Base-by-base conservation (phyloP, 2,888 invertebrate species). In the Noctua comes region DNA sequence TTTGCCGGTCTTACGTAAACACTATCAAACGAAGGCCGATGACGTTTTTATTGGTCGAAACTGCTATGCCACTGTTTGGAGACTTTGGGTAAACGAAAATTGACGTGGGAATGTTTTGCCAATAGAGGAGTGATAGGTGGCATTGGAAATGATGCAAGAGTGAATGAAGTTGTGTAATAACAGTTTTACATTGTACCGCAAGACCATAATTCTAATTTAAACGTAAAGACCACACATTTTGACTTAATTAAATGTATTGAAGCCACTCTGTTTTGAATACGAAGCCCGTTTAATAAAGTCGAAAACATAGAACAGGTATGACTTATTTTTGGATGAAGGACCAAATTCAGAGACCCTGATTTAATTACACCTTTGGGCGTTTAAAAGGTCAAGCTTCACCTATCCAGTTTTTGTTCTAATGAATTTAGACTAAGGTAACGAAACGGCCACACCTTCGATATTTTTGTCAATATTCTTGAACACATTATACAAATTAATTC, bases 21-120 rank as follows among this genome's bases (percentile, higher is more conserved):
- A 82, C 66, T 77, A 70, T 72, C 59, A 74, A 85, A 86, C 54
- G 65, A 72, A 83, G 83, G 83, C 18, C 71, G 79, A 48, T 86
- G 85, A 79, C 79, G 83, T 68, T 86, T 82, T 76, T 78, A 82
- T 77, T 74, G 70, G 46, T 46, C 54, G 40, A 51, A 66, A 65
- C 65, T 74, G 54, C 70, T 65, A n/a, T 83, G 18, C 66, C 51
- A 57, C 65, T 81, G 54, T 82, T 86, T 86, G 51, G 27, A 46
- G 40, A 68, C 57, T 83, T 70, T 43, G 40, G 24, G 64, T 85
- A 68, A 73, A 82, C 70, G 48, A 72, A 72, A 77, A 69, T 21
- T 66, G 54, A 54, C 36, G 71, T 59, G 36, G 66, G 46, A 68
- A 65, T 70, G 48, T 70, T 71, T 51, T 51, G 18, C n/a, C 51